phyloP scores from a whole-genome alignment of 1,140 invertebrate species.

The Diprion similis region DNA sequence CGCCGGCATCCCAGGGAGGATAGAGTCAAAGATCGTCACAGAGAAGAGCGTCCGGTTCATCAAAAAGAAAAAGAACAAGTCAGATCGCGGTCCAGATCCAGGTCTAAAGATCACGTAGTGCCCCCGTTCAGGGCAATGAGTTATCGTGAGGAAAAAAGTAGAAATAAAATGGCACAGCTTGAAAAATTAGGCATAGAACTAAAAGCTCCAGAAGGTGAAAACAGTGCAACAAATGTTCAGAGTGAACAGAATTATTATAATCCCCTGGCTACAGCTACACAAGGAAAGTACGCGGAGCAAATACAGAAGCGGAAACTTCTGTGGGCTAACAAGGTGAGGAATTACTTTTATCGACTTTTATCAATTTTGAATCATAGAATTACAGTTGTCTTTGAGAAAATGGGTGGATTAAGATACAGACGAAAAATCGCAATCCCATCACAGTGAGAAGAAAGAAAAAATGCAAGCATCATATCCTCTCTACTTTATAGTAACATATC shows the following conservation, averaged over 20 bases:
- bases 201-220: constrained; percentile 48
- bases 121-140: constrained; percentile 44
- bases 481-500: background rate
- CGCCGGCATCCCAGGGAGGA: constrained; percentile 42
- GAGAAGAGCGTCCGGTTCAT: constrained; percentile 41
- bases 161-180: constrained; percentile 59
- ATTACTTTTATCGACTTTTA: constrained; percentile 21
- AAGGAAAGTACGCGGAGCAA: constrained; percentile 86
- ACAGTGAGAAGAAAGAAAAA: no score
- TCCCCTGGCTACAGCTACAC: constrained; percentile 78
- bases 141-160: constrained; percentile 56
- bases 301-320: constrained; percentile 89
- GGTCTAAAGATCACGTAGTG: constrained; percentile 47
- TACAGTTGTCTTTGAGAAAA: background rate
- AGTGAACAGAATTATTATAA: constrained; percentile 81
- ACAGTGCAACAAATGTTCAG: constrained; percentile 28
- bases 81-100: constrained; percentile 39
- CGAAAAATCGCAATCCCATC: no score
- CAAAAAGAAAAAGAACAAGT: constrained; percentile 46
- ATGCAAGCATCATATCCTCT: no score
- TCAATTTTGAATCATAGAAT: background rate
- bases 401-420: background rate
- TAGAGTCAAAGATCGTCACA: constrained; percentile 40
- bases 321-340: constrained; percentile 77
- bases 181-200: constrained; percentile 61